These are phyloP conservation scores for Sinopyrophorus schimmeli DNA, from an alignment of 2,888 invertebrate species.

Conservation along the genomic window DNA sequence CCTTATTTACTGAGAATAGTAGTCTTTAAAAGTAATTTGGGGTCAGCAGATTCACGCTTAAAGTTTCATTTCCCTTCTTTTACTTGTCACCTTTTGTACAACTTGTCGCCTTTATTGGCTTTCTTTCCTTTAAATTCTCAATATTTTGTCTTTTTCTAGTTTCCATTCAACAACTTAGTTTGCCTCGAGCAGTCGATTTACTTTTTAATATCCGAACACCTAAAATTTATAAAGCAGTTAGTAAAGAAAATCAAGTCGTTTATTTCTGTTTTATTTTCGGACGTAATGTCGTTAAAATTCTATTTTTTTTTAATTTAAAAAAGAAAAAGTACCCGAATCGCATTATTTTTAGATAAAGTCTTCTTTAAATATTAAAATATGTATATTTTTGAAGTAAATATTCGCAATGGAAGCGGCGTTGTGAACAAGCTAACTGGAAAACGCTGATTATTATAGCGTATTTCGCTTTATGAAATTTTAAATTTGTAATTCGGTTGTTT, in stretches of 20 bases:
- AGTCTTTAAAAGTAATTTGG: slow-evolving; percentile 9
- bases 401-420: too few relatives aligned
- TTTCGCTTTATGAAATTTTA: too few relatives aligned
- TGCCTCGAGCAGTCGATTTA: slow-evolving; percentile 5
- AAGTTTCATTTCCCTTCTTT: slow-evolving; percentile 11
- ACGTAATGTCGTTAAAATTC: too few relatives aligned
- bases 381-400: too few relatives aligned
- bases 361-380: too few relatives aligned
- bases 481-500: too few relatives aligned
- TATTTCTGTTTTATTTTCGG: too few relatives aligned
- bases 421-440: too few relatives aligned
- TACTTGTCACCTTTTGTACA: slow-evolving; percentile 9
- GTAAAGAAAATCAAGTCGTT: background rate
- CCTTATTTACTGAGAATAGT: slow-evolving; percentile 3
- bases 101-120: slow-evolving; percentile 8
- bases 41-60: slow-evolving; percentile 12
- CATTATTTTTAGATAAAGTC: too few relatives aligned
- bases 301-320: too few relatives aligned
- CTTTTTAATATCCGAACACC: slow-evolving; percentile 8
- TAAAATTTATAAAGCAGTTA: slow-evolving; percentile 4
- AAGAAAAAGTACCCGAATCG: too few relatives aligned
- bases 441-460: too few relatives aligned
- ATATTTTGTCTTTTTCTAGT: slow-evolving; percentile 11
- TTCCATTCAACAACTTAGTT: slow-evolving; percentile 6
- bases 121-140: slow-evolving; percentile 9